phyloP scores from a whole-genome alignment of 2,113 vertebrate species.

The Brachyistius frenatus region DNA sequence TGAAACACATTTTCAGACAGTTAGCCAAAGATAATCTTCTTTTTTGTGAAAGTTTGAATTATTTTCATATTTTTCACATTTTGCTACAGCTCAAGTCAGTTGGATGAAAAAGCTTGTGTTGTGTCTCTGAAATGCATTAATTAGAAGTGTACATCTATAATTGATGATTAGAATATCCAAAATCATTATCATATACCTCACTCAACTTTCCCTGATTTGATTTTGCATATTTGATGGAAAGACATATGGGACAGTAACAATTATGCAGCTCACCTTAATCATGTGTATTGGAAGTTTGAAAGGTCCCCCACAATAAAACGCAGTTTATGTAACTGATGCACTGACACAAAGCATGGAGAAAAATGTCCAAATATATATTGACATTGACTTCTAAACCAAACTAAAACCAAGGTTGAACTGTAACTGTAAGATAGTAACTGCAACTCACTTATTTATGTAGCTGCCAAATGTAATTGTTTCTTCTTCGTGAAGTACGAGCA shows the following conservation, averaged over 20 bases:
- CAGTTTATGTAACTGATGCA: slow-evolving; percentile 7
- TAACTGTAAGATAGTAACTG: neutral
- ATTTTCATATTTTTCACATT: no score
- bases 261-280: neutral
- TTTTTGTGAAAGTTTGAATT: no score
- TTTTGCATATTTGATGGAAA: slow-evolving; percentile 17
- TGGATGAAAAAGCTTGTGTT: no score
- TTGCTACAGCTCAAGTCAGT: no score
- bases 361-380: no score
- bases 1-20: no score
- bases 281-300: slow-evolving; percentile 6
- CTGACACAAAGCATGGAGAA: no score
- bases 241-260: neutral
- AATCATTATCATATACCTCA: neutral
- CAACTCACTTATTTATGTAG: neutral
- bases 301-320: slow-evolving; percentile 2
- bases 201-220: neutral
- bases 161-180: no score
- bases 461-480: neutral
- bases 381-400: neutral
- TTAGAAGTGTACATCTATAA: no score
- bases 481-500: neutral
- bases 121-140: no score
- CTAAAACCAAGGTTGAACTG: neutral
- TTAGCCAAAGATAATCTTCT: no score